Percentiles rank a stretch among this genome's conserved stretches.
Evolutionary conservation across 2,113 vertebrate species (phyloP).

Genomic region (Ascaphus truei): DNA sequence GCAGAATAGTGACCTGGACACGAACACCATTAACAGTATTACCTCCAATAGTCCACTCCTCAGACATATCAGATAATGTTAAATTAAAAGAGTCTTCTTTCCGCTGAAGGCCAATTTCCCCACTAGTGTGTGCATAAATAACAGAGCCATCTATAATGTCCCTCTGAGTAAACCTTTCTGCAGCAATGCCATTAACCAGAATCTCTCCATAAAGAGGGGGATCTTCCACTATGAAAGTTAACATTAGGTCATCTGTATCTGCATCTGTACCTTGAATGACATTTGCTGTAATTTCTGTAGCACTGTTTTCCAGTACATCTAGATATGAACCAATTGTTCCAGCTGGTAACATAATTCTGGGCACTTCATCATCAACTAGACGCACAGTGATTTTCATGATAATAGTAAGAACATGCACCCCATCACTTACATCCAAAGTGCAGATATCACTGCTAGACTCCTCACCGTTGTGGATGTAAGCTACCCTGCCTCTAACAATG

Average conservation of each 20-base stretch:
- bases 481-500: slow-evolving; percentile 72
- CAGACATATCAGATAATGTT: slow-evolving; percentile 82
- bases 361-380: slow-evolving; percentile 73
- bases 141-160: slow-evolving; percentile 86
- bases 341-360: slow-evolving; percentile 65
- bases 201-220: slow-evolving; percentile 77
- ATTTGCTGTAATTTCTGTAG: slow-evolving; percentile 81
- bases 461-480: slow-evolving; percentile 78
- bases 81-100: slow-evolving; percentile 85
- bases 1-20: slow-evolving; percentile 87
- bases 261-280: slow-evolving; percentile 79
- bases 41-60: slow-evolving; percentile 81
- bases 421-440: slow-evolving; percentile 85
- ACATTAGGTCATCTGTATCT: slow-evolving; percentile 81
- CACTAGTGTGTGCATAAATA: slow-evolving; percentile 81
- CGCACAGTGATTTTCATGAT: slow-evolving; percentile 76
- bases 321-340: slow-evolving; percentile 84
- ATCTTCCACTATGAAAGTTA: slow-evolving; percentile 86
- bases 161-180: slow-evolving; percentile 80
- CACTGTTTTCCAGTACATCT: slow-evolving; percentile 86
- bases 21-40: slow-evolving; percentile 78
- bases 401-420: slow-evolving; percentile 84
- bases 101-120: slow-evolving; percentile 81
- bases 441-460: slow-evolving; percentile 71
- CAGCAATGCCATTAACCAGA: slow-evolving; percentile 72